Base-by-base conservation (phyloP, 2,113 vertebrate species). In the Misgurnus anguillicaudatus region DNA sequence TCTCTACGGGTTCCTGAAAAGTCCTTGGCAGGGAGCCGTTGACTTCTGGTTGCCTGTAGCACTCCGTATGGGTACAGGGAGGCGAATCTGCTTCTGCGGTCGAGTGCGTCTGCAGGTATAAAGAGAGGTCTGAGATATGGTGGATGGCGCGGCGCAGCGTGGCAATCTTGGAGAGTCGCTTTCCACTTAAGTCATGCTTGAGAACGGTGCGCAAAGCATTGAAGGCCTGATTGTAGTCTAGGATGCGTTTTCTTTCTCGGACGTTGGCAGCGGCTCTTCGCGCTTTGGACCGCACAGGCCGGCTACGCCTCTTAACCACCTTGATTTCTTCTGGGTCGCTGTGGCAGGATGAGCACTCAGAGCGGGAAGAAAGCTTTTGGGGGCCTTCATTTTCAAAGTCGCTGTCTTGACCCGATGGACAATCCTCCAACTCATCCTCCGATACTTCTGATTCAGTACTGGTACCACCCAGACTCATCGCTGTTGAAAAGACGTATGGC, bases 181-280 rank as follows among this genome's bases (percentile, higher is more conserved):
- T 99, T 80, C 97, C 96, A 0, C 91, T 92, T 6, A 96, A 93
- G 91, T 98, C 96, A 1, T 99, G 97, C 45, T 91, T 95, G 68
- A 99, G 93, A 14, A 94, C 90, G 13, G 95, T 81, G 0, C 97
- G 94, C 69, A 99, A 93, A 9, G 96, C 94, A 2, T 99, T 97
- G 86, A 99, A 99, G 1, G 97, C 97, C 86, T 97, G 95, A 86
- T 99, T 99, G 92, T 99, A 99, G 85, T 99, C 97, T 92, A 98
- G 90, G 86, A 99, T 98, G 80, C 97, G 94, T 85, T 96, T 98
- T 48, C 98, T 91, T 90, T 99, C 98, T 0, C 97, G 89, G 81
- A 99, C 93, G 0, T 99, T 99, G 84, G 98, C 98, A 0, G 98
- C 96, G 85, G 95, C 93, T 61, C 98, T 91, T 77, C 97, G 89